Evolutionary conservation across 2,888 invertebrate species (phyloP), one percentile per base, ranked within the genome.

Genomic region (Drosophila leonis): DNA sequence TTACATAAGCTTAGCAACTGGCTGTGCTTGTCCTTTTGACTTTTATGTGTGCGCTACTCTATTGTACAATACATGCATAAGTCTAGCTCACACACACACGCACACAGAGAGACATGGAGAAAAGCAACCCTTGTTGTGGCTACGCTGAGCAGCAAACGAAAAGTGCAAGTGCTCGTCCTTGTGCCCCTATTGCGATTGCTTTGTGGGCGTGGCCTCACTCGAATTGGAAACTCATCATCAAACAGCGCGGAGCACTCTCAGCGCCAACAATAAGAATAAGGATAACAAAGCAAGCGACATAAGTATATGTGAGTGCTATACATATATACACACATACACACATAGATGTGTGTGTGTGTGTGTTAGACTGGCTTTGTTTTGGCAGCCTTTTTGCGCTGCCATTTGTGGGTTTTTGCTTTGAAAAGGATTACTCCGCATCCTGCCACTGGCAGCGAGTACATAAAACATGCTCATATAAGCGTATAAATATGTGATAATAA

Each of bases 401-500:
- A 90, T 91, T 91, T 91, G 91, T 90, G 89, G 90, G 80, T 90
- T 88, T 82, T 80, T 82, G 88, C 85, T 77, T 80, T 82, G 71
- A 88, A 89, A 90, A 90, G 91, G 91, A 90, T 90, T 90, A 85
- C 80, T 69, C 76, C 67, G 51, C 63, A 56, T 74, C 61, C 78
- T 49, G 63, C 42, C 44, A 46, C 59, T 67, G 70, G 69, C 72
- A 80, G 84, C 73, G 69, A 91, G 91, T 92, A 90, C 83, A 91
- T 91, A 91, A 91, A 92, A 91, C 91, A 92, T 88, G 91, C 90
- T 91, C 91, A 88, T 91, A 90, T 88, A 91, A 91, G 75, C 90
- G 89, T 89, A 91, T 89, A 91, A 90, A 91, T 91, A 90, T 91
- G 91, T 90, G 91, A 91, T 90, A 90, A 92, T 91, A 91, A 91